phyloP scores from a whole-genome alignment of 2,888 invertebrate genomes.

The Mycalesis mineus region DNA sequence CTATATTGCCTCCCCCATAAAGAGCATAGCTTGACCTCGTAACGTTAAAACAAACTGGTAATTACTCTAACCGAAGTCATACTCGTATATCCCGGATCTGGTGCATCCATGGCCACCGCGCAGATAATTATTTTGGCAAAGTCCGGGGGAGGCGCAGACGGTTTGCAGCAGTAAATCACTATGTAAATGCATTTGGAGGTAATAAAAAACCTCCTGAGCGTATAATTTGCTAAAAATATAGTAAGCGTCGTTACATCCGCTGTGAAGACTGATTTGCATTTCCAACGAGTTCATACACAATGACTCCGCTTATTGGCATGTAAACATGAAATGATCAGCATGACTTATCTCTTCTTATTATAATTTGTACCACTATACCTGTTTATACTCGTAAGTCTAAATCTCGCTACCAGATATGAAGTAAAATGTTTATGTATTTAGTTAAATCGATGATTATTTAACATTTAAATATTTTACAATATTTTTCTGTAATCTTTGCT shows the following conservation, averaged over 20 bases:
- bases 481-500: not conserved
- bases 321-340: not conserved
- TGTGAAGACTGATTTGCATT: constrained; percentile 16
- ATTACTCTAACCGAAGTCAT: too few species aligned
- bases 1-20: too few species aligned
- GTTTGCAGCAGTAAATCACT: constrained; percentile 27
- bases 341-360: not conserved
- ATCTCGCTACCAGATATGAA: too few species aligned
- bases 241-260: constrained; percentile 16
- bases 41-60: too few species aligned
- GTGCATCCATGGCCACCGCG: not conserved
- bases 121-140: constrained; percentile 38
- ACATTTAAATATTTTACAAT: too few species aligned
- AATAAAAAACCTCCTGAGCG: constrained; percentile 23
- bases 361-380: not conserved
- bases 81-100: not conserved
- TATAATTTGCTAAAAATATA: constrained; percentile 27
- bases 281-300: not conserved
- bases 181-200: constrained; percentile 27
- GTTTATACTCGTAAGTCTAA: too few species aligned
- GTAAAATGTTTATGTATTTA: too few species aligned
- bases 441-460: too few species aligned
- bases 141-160: constrained; percentile 20
- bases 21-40: too few species aligned
- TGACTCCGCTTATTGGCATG: not conserved